Conservation (phyloP, 1,140 invertebrate species). For the Macrostomum lignano region DNA sequence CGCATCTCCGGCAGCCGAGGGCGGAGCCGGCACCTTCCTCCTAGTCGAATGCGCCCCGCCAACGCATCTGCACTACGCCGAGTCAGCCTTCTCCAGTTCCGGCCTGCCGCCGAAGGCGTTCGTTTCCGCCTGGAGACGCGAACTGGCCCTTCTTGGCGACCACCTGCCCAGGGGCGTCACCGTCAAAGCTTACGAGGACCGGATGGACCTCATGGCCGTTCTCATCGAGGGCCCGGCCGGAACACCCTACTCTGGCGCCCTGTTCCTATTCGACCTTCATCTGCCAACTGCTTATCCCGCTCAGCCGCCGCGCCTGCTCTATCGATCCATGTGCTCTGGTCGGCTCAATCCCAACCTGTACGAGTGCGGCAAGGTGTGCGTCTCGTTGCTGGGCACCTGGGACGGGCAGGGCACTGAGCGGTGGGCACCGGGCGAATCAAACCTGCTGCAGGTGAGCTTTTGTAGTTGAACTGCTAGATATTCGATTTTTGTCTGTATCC, state of each 20-base stretch:
- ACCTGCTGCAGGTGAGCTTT: constrained; percentile 52
- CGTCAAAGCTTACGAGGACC: constrained; percentile 58
- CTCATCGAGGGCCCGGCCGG: constrained; percentile 62
- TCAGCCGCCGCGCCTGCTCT: constrained; percentile 57
- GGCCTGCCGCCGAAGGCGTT: no score
- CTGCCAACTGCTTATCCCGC: constrained; percentile 56
- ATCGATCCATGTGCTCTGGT: constrained; percentile 58
- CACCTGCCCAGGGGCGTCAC: constrained; percentile 48
- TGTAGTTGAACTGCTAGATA: no score
- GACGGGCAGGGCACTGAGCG: constrained; percentile 60
- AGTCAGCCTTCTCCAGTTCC: no score
- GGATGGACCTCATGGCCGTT: constrained; percentile 63
- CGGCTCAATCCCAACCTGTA: constrained; percentile 76
- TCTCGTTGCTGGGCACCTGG: constrained; percentile 65
- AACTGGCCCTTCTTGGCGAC: background rate
- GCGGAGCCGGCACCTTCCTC: no score
- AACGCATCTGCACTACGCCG: no score
- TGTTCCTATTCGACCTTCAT: constrained; percentile 79
- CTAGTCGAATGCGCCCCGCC: no score
- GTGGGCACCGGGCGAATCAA: constrained; percentile 45
- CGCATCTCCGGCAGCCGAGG: no score
- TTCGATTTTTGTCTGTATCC: no score
- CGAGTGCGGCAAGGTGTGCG: constrained; percentile 72
- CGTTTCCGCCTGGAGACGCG: no score
- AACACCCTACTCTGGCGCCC: constrained; percentile 70